Conservation (phyloP, 2,797 vertebrate genomes). For the Agapornis canus region DNA sequence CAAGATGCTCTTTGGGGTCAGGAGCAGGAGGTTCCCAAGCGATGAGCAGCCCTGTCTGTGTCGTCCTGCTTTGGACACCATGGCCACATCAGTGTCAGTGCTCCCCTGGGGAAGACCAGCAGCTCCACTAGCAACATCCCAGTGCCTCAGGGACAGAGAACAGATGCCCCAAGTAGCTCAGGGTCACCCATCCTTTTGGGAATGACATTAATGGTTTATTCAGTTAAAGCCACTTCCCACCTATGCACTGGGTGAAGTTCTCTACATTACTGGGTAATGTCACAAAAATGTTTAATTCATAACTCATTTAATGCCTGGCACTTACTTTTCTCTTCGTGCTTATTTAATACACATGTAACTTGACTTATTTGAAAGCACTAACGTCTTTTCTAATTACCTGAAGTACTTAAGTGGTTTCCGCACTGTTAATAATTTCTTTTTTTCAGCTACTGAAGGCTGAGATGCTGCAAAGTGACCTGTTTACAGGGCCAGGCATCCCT, state of each 20-base stretch:
- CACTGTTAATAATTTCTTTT: not conserved
- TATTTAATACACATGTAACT: conserved; percentile 25
- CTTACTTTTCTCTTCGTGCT: conserved; percentile 1
- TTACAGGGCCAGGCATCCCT: not conserved
- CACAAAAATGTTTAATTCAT: not conserved
- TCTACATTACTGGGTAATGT: not conserved
- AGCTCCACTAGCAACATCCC: fast-evolving
- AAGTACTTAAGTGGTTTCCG: not conserved
- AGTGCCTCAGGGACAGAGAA: fast-evolving
- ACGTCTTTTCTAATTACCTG: conserved; percentile 37
- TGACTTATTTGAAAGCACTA: not conserved
- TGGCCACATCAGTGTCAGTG: fast-evolving
- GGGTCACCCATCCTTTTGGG: fast-evolving
- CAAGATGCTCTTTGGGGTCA: fast-evolving
- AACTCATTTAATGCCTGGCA: not conserved
- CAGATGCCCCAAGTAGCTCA: not conserved
- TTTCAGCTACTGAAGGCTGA: not conserved
- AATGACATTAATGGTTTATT: not conserved
- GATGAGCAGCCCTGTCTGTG: not conserved
- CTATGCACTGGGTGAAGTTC: not conserved
- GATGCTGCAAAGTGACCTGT: not conserved
- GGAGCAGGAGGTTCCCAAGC: not conserved
- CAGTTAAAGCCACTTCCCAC: not conserved
- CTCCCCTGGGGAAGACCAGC: not conserved
- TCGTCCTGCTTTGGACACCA: fast-evolving